Percentiles rank a stretch among this genome's conserved stretches.
Evolutionary conservation across 1,140 invertebrate genomes (phyloP).

Genomic region (Oedothorax gibbosus): DNA sequence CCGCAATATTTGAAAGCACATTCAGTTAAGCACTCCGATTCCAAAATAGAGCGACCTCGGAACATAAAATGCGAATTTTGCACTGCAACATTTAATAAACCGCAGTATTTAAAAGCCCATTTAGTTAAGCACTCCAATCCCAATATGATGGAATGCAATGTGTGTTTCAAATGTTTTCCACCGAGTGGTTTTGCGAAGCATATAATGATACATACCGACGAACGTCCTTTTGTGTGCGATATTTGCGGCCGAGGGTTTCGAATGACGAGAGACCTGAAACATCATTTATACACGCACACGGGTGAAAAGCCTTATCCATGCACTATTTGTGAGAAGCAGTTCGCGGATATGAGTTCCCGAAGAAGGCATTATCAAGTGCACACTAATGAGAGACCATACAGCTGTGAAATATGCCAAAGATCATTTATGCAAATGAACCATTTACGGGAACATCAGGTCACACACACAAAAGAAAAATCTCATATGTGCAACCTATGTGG

Average conservation of each 20-base stretch:
- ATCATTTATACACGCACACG: conserved; percentile 86
- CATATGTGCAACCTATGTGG: conserved; percentile 71
- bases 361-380: conserved; percentile 85
- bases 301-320: conserved; percentile 83
- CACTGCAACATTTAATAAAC: conserved; percentile 20
- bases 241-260: conserved; percentile 81
- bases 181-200: conserved; percentile 90
- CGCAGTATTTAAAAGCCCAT: conserved; percentile 44
- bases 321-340: conserved; percentile 78
- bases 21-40: neutral
- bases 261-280: conserved; percentile 79
- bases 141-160: conserved; percentile 55
- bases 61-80: conserved; percentile 37
- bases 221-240: conserved; percentile 73
- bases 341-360: conserved; percentile 86
- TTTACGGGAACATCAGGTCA: conserved; percentile 49
- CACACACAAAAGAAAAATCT: conserved; percentile 72
- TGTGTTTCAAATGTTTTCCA: conserved; percentile 70
- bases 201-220: conserved; percentile 84
- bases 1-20: conserved; percentile 41
- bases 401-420: conserved; percentile 83
- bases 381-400: conserved; percentile 81
- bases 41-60: no score
- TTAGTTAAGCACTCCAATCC: conserved; percentile 30
- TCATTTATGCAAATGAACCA: conserved; percentile 30